These are phyloP conservation scores for Pteropus rufus DNA, from an alignment of 2,797 vertebrate genomes.

Conservation along the genomic window DNA sequence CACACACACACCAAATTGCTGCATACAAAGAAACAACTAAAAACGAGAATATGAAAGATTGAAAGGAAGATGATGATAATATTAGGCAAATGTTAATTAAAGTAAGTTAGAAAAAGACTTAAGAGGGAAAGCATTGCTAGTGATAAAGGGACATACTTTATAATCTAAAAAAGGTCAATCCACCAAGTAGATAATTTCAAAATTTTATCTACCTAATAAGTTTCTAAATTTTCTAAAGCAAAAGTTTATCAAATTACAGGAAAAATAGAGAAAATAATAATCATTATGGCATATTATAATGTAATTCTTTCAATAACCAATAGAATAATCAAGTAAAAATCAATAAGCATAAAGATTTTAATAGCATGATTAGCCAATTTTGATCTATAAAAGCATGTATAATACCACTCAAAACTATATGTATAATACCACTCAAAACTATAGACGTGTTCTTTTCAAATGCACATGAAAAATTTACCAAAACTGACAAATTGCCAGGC, in stretches of 20 bases:
- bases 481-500: not conserved
- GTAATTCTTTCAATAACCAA: not conserved
- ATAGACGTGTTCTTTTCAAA: not conserved
- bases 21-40: not conserved
- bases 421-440: not conserved
- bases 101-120: not conserved
- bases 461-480: not conserved
- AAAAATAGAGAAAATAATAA: not conserved
- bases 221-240: not conserved
- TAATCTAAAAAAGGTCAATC: not conserved
- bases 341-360: not conserved
- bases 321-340: not conserved
- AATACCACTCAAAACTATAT: not conserved
- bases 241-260: not conserved
- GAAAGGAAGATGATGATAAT: not conserved
- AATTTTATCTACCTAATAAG: not conserved
- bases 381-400: not conserved
- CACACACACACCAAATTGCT: not conserved
- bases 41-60: not conserved
- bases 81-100: not conserved
- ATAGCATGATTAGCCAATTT: not conserved
- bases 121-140: not conserved
- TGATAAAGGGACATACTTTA: not conserved
- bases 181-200: not conserved
- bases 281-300: not conserved